Conservation (phyloP, 2,113 vertebrate genomes). For the Chelonoidis abingdonii region DNA sequence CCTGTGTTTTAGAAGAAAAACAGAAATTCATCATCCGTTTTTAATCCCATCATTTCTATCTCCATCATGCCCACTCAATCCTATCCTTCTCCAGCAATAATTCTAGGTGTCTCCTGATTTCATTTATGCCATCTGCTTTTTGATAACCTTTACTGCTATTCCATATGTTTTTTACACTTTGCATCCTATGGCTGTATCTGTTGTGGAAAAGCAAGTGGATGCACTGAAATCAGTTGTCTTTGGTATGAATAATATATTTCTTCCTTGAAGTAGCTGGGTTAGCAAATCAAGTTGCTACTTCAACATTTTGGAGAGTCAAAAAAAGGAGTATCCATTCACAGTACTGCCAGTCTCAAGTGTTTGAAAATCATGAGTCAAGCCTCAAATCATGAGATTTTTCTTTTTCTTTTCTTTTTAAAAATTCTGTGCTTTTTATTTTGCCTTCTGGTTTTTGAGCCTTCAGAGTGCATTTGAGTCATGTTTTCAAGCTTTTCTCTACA, state of each 20-base stretch:
- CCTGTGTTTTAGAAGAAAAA: not conserved
- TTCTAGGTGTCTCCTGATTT: not conserved
- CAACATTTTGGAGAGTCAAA: constrained; percentile 16
- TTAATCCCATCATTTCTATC: not conserved
- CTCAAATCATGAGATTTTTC: not conserved
- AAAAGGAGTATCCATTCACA: constrained; percentile 6
- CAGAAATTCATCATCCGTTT: not conserved
- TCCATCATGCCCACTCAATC: not conserved
- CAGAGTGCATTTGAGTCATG: not conserved
- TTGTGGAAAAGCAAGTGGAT: constrained; percentile 32
- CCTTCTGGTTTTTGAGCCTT: not conserved
- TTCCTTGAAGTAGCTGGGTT: constrained; percentile 20
- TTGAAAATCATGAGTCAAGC: not conserved
- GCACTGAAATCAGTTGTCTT: constrained; percentile 50
- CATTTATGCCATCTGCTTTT: constrained; percentile 5
- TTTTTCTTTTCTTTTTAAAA: not conserved
- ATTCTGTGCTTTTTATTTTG: not conserved
- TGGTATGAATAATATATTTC: constrained; percentile 27
- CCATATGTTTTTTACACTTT: constrained; percentile 43
- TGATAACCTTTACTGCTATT: not conserved
- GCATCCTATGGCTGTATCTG: constrained; percentile 46
- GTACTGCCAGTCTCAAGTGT: not conserved
- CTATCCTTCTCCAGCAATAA: constrained; percentile 13
- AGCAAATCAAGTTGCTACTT: not conserved
- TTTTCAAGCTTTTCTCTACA: not conserved